phyloP scores from a whole-genome alignment of 2,888 invertebrate genomes.

The Drosophila austrosaltans region DNA sequence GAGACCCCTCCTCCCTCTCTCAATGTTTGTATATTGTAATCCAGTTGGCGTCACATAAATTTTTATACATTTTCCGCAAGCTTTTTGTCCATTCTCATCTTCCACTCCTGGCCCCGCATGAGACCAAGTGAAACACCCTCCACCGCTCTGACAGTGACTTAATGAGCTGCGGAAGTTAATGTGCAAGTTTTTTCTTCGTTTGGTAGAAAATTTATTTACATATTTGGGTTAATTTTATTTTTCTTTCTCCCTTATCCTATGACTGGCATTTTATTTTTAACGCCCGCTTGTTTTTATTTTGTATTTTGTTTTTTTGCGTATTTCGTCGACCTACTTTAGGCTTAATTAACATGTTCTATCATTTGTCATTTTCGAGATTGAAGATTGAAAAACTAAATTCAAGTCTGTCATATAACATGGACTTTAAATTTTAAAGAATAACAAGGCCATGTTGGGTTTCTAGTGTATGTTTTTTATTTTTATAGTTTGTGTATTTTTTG shows the following conservation, averaged over 20 bases:
- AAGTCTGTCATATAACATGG: background rate
- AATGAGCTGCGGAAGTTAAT: slow-evolving; percentile 80
- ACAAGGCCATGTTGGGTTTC: background rate
- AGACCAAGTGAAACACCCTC: too few species aligned
- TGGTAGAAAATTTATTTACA: slow-evolving; percentile 68
- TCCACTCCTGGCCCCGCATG: background rate
- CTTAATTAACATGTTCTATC: slow-evolving; percentile 48
- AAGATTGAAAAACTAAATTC: background rate
- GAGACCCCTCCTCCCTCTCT: slow-evolving; percentile 11
- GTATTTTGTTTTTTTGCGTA: background rate
- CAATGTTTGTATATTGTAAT: slow-evolving; percentile 53
- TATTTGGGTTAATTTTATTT: slow-evolving; percentile 75
- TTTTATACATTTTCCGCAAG: slow-evolving; percentile 63
- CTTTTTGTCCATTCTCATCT: slow-evolving; percentile 22
- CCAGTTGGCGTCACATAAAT: slow-evolving; percentile 80
- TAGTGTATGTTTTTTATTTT: background rate
- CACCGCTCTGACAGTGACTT: slow-evolving; percentile 68
- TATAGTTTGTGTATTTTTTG: too few species aligned
- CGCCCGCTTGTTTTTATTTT: slow-evolving; percentile 18
- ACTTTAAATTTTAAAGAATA: background rate
- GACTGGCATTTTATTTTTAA: slow-evolving; percentile 52
- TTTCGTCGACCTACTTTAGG: slow-evolving; percentile 27
- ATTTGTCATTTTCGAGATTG: slow-evolving; percentile 32
- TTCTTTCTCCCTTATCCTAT: slow-evolving; percentile 35
- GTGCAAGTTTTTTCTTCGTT: slow-evolving; percentile 61